phyloP scores from a whole-genome alignment of 64 coral and sea anemone genomes.

The Exaiptasia diaphana region DNA sequence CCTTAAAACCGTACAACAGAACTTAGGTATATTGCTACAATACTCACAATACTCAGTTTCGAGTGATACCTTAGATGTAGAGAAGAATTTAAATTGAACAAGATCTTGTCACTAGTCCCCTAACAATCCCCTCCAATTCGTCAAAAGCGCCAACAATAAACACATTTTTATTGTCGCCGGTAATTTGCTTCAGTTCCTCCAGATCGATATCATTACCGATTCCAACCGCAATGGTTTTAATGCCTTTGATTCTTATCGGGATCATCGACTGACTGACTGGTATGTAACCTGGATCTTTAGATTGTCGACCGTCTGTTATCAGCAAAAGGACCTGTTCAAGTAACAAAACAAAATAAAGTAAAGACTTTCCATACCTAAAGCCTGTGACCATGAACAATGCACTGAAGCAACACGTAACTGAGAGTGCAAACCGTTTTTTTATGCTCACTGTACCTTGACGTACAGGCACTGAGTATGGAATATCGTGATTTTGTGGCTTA shows the following conservation, averaged over 20 bases:
- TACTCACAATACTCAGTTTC: no score
- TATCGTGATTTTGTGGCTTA: no score
- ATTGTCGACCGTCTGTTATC: slow-evolving; percentile 77
- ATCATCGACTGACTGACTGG: slow-evolving; percentile 37
- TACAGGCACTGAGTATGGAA: no score
- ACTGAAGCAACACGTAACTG: no score
- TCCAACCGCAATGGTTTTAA: slow-evolving; percentile 61
- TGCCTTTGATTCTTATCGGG: slow-evolving; percentile 54
- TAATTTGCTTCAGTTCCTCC: slow-evolving; percentile 53
- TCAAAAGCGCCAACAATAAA: slow-evolving; percentile 44
- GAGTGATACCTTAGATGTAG: no score
- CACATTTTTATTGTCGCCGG: slow-evolving; percentile 56
- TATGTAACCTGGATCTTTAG: slow-evolving; percentile 43
- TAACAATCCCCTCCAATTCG: slow-evolving; percentile 67
- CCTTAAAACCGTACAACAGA: no score
- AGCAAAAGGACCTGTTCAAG: slow-evolving; percentile 58
- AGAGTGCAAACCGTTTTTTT: no score
- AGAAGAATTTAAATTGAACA: slow-evolving; percentile 55
- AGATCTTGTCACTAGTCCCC: slow-evolving; percentile 57
- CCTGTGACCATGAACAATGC: no score
- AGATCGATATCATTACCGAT: slow-evolving; percentile 66
- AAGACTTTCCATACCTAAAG: no score
- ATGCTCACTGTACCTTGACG: no score
- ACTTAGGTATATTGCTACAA: no score
- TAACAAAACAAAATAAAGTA: not conserved